Evolutionary conservation across 2,888 invertebrate species (phyloP), one percentile per base, ranked within the genome.

Genomic region (Xylocampa areola): DNA sequence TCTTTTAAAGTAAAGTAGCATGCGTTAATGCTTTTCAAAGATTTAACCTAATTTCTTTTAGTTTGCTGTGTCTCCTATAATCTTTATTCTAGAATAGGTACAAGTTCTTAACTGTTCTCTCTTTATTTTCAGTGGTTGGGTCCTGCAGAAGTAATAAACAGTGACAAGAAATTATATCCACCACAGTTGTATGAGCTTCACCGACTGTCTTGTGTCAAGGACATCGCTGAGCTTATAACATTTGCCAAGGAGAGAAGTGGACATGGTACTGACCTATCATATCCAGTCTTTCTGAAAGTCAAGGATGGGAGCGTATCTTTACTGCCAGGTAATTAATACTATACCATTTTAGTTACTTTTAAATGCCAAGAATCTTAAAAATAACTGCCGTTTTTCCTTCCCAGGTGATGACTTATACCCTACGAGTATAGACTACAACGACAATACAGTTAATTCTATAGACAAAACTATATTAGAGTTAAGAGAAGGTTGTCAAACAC

Each of bases 171-270:
- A 49, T 78, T 98, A 10, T 96, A 96, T 39, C 96, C 96, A 1
- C 98, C 98, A 0, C 98, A 98, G 86, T 85, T 94, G 44, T 97
- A 97, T 82, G 98, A 98, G 89, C 84, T 97, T 1, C 92, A 94
- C 8, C 94, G 96, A 43, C 87, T 97, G 17, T 84, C 94, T 0
- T 94, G 94, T 60, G 94, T 96, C 67, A 76, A 84, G 4, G 91
- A 94, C 39, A 84, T 96, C 41, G 94, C 95, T 2, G 80, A 95
- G 45, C 86, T 97, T 17, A 77, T 94, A 6, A 75, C 92, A 30
- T 96, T 96, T 85, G 95, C 96, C 0, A 82, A 89, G 32, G 80
- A 94, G 10, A 94, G 96, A 29, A 94, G 94, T 41, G 82, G 84
- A 40, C 80, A 91, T 41, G 96, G 96, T 32, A 88, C 92, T 58